Conservation (phyloP, 1,140 invertebrate genomes). For the Eupristina koningsbergeri region DNA sequence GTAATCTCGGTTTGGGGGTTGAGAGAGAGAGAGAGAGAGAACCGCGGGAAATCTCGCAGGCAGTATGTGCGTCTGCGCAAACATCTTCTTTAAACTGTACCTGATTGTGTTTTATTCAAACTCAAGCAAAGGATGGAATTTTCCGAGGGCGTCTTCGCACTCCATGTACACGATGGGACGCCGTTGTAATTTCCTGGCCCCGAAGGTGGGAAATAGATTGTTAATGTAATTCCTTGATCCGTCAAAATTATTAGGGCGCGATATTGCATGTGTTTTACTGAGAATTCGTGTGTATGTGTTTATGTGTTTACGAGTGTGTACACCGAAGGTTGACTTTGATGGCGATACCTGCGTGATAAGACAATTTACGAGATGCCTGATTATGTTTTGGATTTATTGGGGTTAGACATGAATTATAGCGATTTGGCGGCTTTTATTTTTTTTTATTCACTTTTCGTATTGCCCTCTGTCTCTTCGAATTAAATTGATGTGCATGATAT, state of each 20-base stretch:
- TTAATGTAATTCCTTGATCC: slow-evolving; percentile 47
- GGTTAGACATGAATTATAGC: slow-evolving; percentile 1
- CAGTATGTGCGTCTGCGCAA: not conserved
- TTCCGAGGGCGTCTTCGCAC: not conserved
- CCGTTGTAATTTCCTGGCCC: slow-evolving; percentile 29
- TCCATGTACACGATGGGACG: not conserved
- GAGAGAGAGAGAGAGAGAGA: slow-evolving; percentile 12
- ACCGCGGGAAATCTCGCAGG: not conserved
- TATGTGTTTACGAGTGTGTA: no score
- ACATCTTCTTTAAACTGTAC: not conserved
- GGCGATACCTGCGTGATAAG: slow-evolving; percentile 4
- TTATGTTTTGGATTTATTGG: slow-evolving; percentile 26
- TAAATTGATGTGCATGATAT: not conserved
- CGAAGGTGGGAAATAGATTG: slow-evolving; percentile 20
- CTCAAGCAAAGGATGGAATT: not conserved
- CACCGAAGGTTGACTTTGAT: not conserved
- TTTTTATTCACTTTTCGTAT: not conserved
- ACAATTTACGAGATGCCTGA: slow-evolving; percentile 25
- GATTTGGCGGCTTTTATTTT: not conserved
- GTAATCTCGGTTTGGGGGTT: slow-evolving; percentile 60
- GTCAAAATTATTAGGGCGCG: slow-evolving; percentile 42
- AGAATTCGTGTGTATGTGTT: slow-evolving; percentile 8
- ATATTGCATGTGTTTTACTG: slow-evolving; percentile 21
- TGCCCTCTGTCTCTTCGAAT: not conserved
- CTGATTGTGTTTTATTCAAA: slow-evolving; percentile 36